A percentile compares a stretch with the other conserved stretches of the same genome.
These are phyloP conservation scores for Physocephala rufipes DNA, from an alignment of 2,888 invertebrate species.

Conservation along the genomic window DNA sequence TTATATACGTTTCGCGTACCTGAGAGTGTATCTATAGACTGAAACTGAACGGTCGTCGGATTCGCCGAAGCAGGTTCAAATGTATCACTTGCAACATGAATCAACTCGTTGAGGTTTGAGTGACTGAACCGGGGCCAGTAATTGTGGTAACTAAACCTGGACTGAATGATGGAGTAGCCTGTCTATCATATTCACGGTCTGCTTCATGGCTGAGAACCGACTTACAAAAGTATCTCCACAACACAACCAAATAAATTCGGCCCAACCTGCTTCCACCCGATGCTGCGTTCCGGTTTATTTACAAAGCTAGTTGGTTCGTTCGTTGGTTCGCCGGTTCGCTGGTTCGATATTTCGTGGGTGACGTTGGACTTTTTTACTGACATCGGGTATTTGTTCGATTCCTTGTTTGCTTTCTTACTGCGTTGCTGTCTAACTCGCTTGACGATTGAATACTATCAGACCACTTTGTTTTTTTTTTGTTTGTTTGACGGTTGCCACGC, in stretches of 20 bases:
- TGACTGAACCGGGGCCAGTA: neutral
- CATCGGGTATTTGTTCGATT: conserved; percentile 22
- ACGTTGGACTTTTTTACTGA: conserved; percentile 17
- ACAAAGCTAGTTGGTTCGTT: conserved; percentile 32
- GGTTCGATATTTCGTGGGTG: conserved; percentile 34
- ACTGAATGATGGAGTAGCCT: neutral
- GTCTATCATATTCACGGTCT: neutral
- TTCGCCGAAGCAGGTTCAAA: no score
- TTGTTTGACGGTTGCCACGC: conserved; percentile 23
- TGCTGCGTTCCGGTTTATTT: conserved; percentile 27
- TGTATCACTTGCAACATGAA: neutral
- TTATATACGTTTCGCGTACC: no score
- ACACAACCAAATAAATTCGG: neutral
- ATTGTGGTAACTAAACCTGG: no score
- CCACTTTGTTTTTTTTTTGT: conserved; percentile 15
- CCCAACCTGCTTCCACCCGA: neutral
- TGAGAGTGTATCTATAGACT: no score
- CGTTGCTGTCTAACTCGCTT: conserved; percentile 1
- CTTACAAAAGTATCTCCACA: neutral
- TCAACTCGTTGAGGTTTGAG: neutral
- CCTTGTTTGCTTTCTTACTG: conserved; percentile 11
- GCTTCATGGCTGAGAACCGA: neutral
- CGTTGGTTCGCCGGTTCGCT: conserved; percentile 22
- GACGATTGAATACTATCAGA: neutral
- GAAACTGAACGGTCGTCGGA: no score